Conservation (phyloP, 1,140 invertebrate species). For the Bombus superbus region DNA sequence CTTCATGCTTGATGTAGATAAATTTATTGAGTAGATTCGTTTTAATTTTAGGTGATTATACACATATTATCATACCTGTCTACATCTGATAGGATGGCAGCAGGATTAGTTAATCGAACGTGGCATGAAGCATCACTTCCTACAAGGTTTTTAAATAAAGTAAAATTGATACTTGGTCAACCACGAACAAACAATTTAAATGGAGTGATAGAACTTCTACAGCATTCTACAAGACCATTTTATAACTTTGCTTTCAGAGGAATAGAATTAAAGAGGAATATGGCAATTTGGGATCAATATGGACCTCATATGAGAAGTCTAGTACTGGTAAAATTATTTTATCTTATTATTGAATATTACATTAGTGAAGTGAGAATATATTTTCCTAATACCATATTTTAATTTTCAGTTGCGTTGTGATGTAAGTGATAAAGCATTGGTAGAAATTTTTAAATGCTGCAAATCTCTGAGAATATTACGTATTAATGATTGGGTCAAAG, state of each 20-base stretch:
- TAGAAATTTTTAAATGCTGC: constrained; percentile 84
- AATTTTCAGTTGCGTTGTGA: constrained; percentile 80
- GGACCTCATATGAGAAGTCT: constrained; percentile 76
- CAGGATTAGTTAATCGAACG: constrained; percentile 84
- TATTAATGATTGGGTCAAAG: constrained; percentile 84
- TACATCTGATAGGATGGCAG: constrained; percentile 84
- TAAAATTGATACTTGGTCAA: constrained; percentile 83
- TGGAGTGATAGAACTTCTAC: constrained; percentile 81
- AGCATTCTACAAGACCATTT: constrained; percentile 80
- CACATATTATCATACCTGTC: constrained; percentile 86
- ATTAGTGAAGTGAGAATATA: not conserved
- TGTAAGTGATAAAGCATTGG: constrained; percentile 85
- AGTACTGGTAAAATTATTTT: constrained; percentile 79
- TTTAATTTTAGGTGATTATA: constrained; percentile 84
- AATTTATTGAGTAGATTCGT: not conserved
- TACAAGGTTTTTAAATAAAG: constrained; percentile 83
- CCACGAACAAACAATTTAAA: constrained; percentile 81
- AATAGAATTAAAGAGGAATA: constrained; percentile 82
- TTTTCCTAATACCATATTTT: constrained; percentile 11
- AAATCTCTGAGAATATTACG: constrained; percentile 84
- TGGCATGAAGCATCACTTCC: constrained; percentile 86
- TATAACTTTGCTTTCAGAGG: constrained; percentile 85
- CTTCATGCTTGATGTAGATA: not conserved
- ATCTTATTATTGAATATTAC: not conserved
- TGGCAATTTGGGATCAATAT: constrained; percentile 78